phyloP scores from a whole-genome alignment of 2,113 vertebrate species.

The Grantiella picta region DNA sequence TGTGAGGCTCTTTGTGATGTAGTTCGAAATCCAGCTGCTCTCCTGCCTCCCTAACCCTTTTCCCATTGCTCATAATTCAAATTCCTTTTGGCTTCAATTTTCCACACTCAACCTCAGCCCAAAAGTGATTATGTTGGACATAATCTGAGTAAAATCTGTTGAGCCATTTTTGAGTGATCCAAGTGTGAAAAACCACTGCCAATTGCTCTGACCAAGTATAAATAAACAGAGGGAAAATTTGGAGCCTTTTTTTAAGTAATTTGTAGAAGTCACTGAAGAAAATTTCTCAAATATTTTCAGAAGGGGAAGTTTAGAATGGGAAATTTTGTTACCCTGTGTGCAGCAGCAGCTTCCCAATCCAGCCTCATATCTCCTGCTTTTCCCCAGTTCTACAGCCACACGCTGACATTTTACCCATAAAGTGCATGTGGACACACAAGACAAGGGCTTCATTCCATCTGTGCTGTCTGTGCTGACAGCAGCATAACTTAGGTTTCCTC shows the following conservation, averaged over 20 bases:
- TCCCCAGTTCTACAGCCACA: background rate
- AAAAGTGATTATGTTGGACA: background rate
- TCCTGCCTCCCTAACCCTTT: background rate
- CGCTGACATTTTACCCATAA: background rate
- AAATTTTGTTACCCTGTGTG: background rate
- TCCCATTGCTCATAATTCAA: slow-evolving; percentile 27
- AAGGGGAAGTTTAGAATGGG: background rate
- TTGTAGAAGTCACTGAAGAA: background rate
- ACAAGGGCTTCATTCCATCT: background rate
- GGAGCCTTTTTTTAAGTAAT: background rate
- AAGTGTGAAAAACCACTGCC: background rate
- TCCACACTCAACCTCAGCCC: background rate
- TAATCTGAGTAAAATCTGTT: slow-evolving; percentile 29
- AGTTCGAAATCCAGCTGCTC: slow-evolving; percentile 33
- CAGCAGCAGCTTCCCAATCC: background rate
- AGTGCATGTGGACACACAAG: background rate
- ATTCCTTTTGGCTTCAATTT: slow-evolving; percentile 51
- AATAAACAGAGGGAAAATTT: background rate
- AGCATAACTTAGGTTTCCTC: background rate
- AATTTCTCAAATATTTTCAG: background rate
- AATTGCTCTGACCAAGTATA: background rate
- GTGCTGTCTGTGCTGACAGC: background rate
- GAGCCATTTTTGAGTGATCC: background rate
- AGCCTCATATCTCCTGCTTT: background rate
- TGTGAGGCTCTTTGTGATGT: background rate